These are phyloP conservation scores for Halocaridina rubra DNA, from an alignment of 2,888 invertebrate genomes.

Conservation along the genomic window DNA sequence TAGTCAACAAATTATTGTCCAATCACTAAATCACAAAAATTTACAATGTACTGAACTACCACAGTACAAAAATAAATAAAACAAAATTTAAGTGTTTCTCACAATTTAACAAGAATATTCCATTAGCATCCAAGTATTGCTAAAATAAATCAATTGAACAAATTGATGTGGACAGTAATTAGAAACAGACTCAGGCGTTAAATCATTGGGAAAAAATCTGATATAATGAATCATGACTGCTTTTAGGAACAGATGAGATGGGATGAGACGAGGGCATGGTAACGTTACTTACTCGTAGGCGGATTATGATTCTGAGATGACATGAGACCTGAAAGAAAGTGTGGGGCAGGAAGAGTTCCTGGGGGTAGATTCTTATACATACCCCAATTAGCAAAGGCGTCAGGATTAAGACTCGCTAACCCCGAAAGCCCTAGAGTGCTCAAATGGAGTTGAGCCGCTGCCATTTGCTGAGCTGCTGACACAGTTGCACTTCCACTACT, in stretches of 20 bases:
- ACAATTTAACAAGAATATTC: too few relatives aligned
- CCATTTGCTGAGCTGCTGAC: slow-evolving; percentile 37
- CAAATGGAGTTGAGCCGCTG: slow-evolving; percentile 58
- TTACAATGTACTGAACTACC: too few relatives aligned
- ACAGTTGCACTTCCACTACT: slow-evolving; percentile 5
- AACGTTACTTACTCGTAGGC: slow-evolving; percentile 50
- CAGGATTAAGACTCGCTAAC: slow-evolving; percentile 48
- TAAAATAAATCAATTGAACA: too few relatives aligned
- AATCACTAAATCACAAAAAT: too few relatives aligned
- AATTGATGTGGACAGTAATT: too few relatives aligned
- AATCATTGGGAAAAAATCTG: too few relatives aligned
- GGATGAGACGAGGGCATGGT: neutral
- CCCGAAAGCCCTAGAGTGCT: slow-evolving; percentile 59
- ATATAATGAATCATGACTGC: neutral
- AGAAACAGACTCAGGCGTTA: too few relatives aligned
- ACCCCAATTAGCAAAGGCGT: slow-evolving; percentile 56
- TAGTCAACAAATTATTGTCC: too few relatives aligned
- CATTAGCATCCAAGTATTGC: too few relatives aligned
- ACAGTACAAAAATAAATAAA: too few relatives aligned
- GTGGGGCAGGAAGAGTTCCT: slow-evolving; percentile 58
- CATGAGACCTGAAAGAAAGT: slow-evolving; percentile 63
- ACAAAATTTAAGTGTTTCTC: too few relatives aligned
- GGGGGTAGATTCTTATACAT: slow-evolving; percentile 63
- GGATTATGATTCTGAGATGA: slow-evolving; percentile 53
- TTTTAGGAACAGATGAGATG: neutral